A percentile compares a stretch with the other conserved stretches of the same genome.
phyloP scores from a whole-genome alignment of 2,888 invertebrate genomes.

The Drosophila neutralis region DNA sequence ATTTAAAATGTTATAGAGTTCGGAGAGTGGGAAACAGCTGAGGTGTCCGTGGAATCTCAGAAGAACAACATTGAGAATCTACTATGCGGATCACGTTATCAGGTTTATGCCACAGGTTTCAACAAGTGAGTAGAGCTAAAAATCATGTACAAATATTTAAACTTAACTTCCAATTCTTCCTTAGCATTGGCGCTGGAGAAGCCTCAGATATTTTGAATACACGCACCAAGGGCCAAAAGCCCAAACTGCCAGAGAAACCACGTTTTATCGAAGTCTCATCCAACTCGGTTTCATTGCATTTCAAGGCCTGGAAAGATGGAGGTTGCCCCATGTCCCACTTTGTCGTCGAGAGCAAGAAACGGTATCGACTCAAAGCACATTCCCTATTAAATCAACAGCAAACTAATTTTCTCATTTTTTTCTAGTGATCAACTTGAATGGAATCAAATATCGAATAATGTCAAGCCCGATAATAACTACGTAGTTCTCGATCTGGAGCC shows the following conservation, averaged over 20 bases:
- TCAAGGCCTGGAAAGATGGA: slow-evolving; percentile 97
- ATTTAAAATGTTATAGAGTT: slow-evolving; percentile 87
- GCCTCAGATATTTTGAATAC: slow-evolving; percentile 95
- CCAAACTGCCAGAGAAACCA: slow-evolving; percentile 95
- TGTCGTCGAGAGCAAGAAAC: slow-evolving; percentile 97
- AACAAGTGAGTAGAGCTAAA: slow-evolving; percentile 88
- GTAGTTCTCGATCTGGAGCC: slow-evolving; percentile 96
- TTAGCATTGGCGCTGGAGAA: slow-evolving; percentile 95
- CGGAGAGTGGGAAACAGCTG: slow-evolving; percentile 96
- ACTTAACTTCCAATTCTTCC: fast-evolving
- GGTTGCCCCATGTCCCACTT: slow-evolving; percentile 98
- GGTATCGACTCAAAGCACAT: slow-evolving; percentile 86
- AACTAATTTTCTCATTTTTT: neutral
- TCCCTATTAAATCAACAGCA: fast-evolving
- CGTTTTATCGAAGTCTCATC: slow-evolving; percentile 96
- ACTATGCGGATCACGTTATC: slow-evolving; percentile 96
- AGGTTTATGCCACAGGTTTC: slow-evolving; percentile 96
- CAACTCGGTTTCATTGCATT: slow-evolving; percentile 95
- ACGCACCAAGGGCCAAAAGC: slow-evolving; percentile 96
- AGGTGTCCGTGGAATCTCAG: slow-evolving; percentile 91
- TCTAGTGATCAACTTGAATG: slow-evolving; percentile 93
- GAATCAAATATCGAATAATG: slow-evolving; percentile 97
- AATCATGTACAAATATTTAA: fast-evolving
- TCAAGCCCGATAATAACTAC: slow-evolving; percentile 95
- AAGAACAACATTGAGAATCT: slow-evolving; percentile 94